Conservation (phyloP, 1,140 invertebrate genomes). For the Tribolium castaneum region DNA sequence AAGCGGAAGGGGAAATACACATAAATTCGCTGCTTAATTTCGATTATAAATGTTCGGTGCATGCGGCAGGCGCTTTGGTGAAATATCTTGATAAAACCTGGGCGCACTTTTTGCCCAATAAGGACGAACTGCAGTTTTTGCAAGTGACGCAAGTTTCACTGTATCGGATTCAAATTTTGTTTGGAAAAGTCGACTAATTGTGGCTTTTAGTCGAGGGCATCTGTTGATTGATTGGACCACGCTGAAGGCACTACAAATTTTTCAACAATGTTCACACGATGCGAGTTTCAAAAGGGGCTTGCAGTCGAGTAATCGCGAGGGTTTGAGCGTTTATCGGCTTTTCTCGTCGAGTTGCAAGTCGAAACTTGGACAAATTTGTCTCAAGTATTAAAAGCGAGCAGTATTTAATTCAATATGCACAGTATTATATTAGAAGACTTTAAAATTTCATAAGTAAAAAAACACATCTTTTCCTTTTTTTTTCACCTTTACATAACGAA, state of each 20-base stretch:
- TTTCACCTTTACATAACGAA: too few species aligned
- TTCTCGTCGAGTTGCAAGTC: constrained; percentile 77
- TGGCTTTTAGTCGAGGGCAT: constrained; percentile 70
- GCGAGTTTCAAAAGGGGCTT: constrained; percentile 77
- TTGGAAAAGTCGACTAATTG: not conserved
- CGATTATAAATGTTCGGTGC: constrained; percentile 72
- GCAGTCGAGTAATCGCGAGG: constrained; percentile 72
- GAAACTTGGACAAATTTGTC: constrained; percentile 66
- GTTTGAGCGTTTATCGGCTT: constrained; percentile 78
- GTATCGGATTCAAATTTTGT: constrained; percentile 65
- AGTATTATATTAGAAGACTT: too few species aligned
- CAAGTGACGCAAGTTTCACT: constrained; percentile 72
- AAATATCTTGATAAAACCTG: constrained; percentile 80
- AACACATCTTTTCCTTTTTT: too few species aligned
- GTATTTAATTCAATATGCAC: not conserved
- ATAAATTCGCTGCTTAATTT: constrained; percentile 78
- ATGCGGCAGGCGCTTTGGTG: constrained; percentile 79
- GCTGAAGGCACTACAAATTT: constrained; percentile 80
- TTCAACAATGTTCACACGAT: constrained; percentile 78
- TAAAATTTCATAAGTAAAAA: too few species aligned
- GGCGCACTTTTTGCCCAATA: constrained; percentile 69
- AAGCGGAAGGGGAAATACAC: constrained; percentile 72
- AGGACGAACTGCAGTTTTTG: constrained; percentile 69
- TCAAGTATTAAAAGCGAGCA: constrained; percentile 64
- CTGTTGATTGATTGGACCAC: constrained; percentile 79